Evolutionary conservation across 2,888 invertebrate genomes (phyloP), one percentile per base, ranked within the genome.

Genomic region (Trichogramma evanescens): DNA sequence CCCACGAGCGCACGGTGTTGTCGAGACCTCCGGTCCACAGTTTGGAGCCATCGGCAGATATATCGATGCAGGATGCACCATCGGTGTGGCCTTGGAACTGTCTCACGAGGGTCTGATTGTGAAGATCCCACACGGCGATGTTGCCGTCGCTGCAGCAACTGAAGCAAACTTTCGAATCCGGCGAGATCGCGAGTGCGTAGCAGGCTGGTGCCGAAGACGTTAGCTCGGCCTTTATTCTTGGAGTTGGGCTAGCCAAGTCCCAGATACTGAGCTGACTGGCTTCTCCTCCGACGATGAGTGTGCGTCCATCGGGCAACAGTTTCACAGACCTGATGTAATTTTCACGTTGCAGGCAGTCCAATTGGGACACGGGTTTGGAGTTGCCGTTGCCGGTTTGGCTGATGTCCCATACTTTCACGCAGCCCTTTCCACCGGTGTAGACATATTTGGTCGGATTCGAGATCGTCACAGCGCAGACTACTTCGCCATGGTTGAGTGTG

Each of bases 341-440:
- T 79, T 95, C 95, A 68, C 93, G 83, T 87, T 94, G 93, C 83
- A 95, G 82, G 79, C 95, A 95, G 79, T 95, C 94, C 67, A 95
- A 83, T 76, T 94, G 93, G 65, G 92, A 91, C 65, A 95, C 89
- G 55, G 94, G 92, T 56, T 74, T 74, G n/a, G 67, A 65, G 71
- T 86, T 88, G 77, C 92, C 93, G 67, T 83, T 84, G 63, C 87
- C 88, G 13, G 91, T 89, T 76, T 92, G 92, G 77, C 89, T 89
- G 78, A 95, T 93, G 80, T 95, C 94, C 95, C 95, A 95, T 63
- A 95, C 93, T 80, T 96, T 96, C 68, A 96, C 95, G 81, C 95
- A 95, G 65, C 96, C 95, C 80, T 95, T 95, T 70, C 95, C 95
- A 52, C 95, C 96, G 4, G 96, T 96, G 82, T 95, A 96, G 55